phyloP scores from a whole-genome alignment of 2,113 vertebrate species.

The Cebidichthys violaceus region DNA sequence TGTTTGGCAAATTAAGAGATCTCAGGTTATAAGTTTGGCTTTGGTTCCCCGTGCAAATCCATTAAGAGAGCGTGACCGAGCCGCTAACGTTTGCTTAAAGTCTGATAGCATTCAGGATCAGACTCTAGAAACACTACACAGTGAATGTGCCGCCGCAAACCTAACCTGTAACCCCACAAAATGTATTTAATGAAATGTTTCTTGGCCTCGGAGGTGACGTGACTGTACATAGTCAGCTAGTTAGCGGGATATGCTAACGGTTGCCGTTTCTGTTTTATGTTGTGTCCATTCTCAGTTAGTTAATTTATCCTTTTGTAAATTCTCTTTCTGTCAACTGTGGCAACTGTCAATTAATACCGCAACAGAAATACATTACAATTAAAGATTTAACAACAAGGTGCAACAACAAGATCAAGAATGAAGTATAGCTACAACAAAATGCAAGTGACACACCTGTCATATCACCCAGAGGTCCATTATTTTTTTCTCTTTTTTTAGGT shows the following conservation, averaged over 20 bases:
- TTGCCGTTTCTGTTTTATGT: not conserved
- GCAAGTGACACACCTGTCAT: no score
- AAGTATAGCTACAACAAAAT: no score
- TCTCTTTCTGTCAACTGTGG: not conserved
- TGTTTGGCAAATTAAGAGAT: not conserved
- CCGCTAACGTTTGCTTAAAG: not conserved
- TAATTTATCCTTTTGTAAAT: not conserved
- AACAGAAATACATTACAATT: not conserved
- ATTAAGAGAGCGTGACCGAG: not conserved
- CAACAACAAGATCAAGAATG: not conserved
- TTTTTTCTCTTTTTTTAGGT: no score
- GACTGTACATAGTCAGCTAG: not conserved
- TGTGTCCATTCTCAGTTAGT: not conserved
- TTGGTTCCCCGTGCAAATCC: not conserved
- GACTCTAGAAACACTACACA: not conserved
- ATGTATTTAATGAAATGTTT: not conserved
- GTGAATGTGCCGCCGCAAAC: not conserved
- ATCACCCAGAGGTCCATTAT: no score
- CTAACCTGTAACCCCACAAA: not conserved
- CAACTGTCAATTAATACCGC: not conserved
- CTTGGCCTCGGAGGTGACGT: not conserved
- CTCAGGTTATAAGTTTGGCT: not conserved
- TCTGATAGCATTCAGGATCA: not conserved
- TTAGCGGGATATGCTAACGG: not conserved
- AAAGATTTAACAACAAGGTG: not conserved